Percentiles rank a stretch among this genome's conserved stretches.
Evolutionary conservation across 2,888 invertebrate genomes (phyloP).

Genomic region (Eilema griseolum): DNA sequence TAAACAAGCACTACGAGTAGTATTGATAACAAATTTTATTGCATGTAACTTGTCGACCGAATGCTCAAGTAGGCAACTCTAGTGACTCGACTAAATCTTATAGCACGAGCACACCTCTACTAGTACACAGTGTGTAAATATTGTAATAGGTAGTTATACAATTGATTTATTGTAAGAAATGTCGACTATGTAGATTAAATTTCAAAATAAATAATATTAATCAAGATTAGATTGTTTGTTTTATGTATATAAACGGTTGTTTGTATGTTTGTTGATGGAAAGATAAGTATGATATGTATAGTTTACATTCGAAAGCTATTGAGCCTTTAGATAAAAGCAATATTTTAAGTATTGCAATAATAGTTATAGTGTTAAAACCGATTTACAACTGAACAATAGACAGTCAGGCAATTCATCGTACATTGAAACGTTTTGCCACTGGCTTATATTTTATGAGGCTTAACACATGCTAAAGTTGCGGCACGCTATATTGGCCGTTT

Average conservation of each 20-base stretch:
- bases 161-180: constrained; percentile 55
- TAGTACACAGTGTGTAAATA: constrained; percentile 55
- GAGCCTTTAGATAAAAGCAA: constrained; percentile 36
- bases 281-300: constrained; percentile 42
- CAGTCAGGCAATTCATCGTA: constrained; percentile 39
- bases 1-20: background rate
- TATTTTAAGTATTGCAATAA: constrained; percentile 51
- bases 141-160: constrained; percentile 54
- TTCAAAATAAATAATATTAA: constrained; percentile 42
- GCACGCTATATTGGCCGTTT: too few species aligned
- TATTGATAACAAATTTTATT: constrained; percentile 15
- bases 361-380: constrained; percentile 47
- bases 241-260: constrained; percentile 31
- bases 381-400: constrained; percentile 52
- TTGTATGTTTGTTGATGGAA: constrained; percentile 45
- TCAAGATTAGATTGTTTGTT: constrained; percentile 51
- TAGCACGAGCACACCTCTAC: constrained; percentile 30
- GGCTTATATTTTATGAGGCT: constrained; percentile 42
- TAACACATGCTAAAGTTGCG: constrained; percentile 24
- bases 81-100: constrained; percentile 7
- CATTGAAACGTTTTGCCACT: constrained; percentile 42
- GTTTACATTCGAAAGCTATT: constrained; percentile 27
- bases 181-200: constrained; percentile 39
- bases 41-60: constrained; percentile 11
- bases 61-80: constrained; percentile 8